phyloP scores from a whole-genome alignment of 2,113 vertebrate species.

The Sardina pilchardus region DNA sequence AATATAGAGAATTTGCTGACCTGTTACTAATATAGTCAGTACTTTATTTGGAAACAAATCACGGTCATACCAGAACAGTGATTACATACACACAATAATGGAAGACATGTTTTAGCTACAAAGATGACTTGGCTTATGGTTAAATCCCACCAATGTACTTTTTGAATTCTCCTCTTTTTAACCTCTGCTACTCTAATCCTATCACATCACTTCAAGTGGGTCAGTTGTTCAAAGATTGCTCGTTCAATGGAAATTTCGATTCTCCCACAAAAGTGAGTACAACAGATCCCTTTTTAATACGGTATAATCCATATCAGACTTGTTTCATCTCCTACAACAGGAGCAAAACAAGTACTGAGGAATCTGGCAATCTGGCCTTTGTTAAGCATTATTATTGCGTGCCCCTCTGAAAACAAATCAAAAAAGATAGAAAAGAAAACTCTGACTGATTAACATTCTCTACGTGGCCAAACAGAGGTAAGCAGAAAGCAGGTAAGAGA shows the following conservation, averaged over 20 bases:
- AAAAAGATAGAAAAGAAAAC: background rate
- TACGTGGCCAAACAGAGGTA: slow-evolving; percentile 3
- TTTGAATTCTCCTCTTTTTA: background rate
- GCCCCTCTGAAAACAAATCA: background rate
- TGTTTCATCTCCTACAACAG: slow-evolving; percentile 2
- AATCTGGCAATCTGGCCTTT: background rate
- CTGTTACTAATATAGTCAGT: background rate
- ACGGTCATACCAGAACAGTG: slow-evolving; percentile 7
- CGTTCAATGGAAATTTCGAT: background rate
- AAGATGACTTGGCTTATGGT: slow-evolving; percentile 5
- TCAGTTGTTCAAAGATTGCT: background rate
- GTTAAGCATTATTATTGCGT: background rate
- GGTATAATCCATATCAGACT: background rate
- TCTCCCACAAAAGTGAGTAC: background rate
- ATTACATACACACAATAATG: slow-evolving; percentile 20
- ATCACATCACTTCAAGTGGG: background rate
- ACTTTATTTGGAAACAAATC: slow-evolving; percentile 28
- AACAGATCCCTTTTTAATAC: background rate
- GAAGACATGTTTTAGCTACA: slow-evolving; percentile 6
- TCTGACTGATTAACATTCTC: background rate
- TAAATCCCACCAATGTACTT: slow-evolving; percentile 12
- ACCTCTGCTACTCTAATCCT: background rate
- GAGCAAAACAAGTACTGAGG: background rate
- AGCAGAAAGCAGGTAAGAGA: background rate
- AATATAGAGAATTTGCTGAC: background rate